Percentiles rank a stretch among this genome's conserved stretches.
Evolutionary conservation across 2,113 vertebrate species (phyloP).

Genomic region (Syngnathus floridae): DNA sequence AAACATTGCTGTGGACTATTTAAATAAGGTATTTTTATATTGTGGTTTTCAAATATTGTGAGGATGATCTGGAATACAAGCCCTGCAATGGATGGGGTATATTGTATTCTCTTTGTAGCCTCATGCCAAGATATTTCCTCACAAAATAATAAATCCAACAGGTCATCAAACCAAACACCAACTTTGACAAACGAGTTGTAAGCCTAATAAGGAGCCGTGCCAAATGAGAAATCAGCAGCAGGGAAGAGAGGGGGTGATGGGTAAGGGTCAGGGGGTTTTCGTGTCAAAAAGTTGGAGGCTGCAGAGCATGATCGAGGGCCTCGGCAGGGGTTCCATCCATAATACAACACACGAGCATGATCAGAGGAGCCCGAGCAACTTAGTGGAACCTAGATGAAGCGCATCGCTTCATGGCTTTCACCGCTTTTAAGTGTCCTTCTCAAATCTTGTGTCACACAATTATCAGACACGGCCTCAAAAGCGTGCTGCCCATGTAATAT

Average conservation of each 20-base stretch:
- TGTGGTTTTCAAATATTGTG: too few relatives aligned
- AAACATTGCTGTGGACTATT: too few relatives aligned
- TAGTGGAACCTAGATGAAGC: conserved; percentile 20
- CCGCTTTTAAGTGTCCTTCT: conserved; percentile 15
- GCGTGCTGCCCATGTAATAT: neutral
- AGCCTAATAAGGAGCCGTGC: conserved; percentile 23
- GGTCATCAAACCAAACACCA: conserved; percentile 33
- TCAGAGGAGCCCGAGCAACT: conserved; percentile 29
- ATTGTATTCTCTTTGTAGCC: conserved; percentile 20
- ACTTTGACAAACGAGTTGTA: conserved; percentile 18
- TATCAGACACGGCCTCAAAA: neutral
- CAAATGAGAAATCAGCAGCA: conserved; percentile 25
- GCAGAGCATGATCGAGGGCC: conserved; percentile 31
- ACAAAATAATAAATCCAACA: neutral
- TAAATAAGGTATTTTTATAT: too few relatives aligned
- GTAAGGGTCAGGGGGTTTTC: neutral
- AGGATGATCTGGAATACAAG: too few relatives aligned
- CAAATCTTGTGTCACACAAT: conserved; percentile 13
- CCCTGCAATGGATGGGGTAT: too few relatives aligned
- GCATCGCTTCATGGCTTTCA: conserved; percentile 6
- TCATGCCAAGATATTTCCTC: neutral
- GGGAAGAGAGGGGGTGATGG: conserved; percentile 14
- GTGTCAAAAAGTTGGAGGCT: conserved; percentile 21
- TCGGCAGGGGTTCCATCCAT: conserved; percentile 54
- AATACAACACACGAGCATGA: conserved; percentile 53